Conservation (phyloP, 2,888 invertebrate genomes). For the Isotomurus palustris region DNA sequence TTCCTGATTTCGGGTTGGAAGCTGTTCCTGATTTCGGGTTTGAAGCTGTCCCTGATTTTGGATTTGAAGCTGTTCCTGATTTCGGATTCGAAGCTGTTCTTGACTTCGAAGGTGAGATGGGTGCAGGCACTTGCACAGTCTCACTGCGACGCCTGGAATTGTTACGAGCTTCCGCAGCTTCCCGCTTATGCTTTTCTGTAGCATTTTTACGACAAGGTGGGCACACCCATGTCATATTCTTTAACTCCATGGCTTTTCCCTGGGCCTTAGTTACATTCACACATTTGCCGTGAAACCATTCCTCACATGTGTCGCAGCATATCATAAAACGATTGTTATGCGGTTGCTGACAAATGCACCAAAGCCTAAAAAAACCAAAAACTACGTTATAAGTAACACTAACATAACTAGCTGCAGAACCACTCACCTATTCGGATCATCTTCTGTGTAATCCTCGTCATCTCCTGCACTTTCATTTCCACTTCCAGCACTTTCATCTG, state of each 20-base stretch:
- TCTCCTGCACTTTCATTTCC: constrained; percentile 21
- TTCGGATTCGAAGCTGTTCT: constrained; percentile 7
- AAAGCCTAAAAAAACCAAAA: constrained; percentile 81
- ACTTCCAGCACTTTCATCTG: constrained; percentile 3
- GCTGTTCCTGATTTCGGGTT: too few relatives aligned
- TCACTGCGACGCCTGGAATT: constrained; percentile 1
- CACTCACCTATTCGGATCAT: constrained; percentile 46
- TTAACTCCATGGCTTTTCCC: constrained; percentile 79
- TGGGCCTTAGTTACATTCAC: constrained; percentile 86
- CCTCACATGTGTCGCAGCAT: constrained; percentile 90
- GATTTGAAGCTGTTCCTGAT: neutral
- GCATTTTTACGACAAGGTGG: constrained; percentile 65
- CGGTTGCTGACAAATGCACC: constrained; percentile 93
- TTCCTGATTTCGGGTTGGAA: neutral
- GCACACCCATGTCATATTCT: constrained; percentile 83
- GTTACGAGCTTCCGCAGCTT: constrained; percentile 15
- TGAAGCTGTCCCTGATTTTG: neutral
- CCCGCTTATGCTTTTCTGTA: constrained; percentile 50
- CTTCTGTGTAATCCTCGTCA: constrained; percentile 48
- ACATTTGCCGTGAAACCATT: constrained; percentile 98
- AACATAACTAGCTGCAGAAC: neutral
- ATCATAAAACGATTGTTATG: constrained; percentile 96
- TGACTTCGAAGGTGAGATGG: neutral
- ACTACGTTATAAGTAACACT: neutral
- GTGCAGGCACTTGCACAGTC: neutral